Conservation (phyloP, 2,888 invertebrate genomes). For the Orthosia cruda region DNA sequence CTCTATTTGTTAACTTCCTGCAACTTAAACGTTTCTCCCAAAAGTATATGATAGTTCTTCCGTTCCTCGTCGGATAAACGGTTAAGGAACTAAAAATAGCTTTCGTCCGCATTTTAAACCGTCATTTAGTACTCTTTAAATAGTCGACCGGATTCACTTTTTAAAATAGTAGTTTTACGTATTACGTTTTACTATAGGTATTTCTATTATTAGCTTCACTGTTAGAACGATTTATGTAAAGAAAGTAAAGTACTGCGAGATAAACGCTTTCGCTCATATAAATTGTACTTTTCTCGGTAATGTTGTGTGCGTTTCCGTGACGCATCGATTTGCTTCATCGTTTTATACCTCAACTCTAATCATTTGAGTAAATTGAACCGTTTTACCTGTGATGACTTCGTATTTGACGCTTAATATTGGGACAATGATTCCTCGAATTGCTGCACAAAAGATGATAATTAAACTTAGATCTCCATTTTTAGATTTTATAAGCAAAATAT, state of each 20-base stretch:
- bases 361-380: constrained; percentile 73
- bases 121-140: constrained; percentile 62
- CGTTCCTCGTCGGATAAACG: constrained; percentile 43
- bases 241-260: constrained; percentile 17
- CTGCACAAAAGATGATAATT: constrained; percentile 44
- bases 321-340: constrained; percentile 80
- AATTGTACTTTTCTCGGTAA: constrained; percentile 36
- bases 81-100: constrained; percentile 54
- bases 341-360: constrained; percentile 77
- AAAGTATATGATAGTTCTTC: constrained; percentile 48
- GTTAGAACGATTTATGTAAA: constrained; percentile 33
- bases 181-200: constrained; percentile 49
- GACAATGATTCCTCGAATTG: constrained; percentile 46
- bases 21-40: constrained; percentile 17
- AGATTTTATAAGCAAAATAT: neutral
- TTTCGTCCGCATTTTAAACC: constrained; percentile 56
- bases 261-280: constrained; percentile 65
- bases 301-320: constrained; percentile 72
- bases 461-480: neutral
- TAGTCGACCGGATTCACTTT: constrained; percentile 61
- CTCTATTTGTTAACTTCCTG: constrained; percentile 35
- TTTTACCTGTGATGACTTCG: constrained; percentile 70
- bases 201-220: constrained; percentile 36
- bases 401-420: constrained; percentile 67
- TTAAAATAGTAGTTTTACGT: constrained; percentile 55